These are phyloP conservation scores for Syrrhaptes paradoxus DNA, from an alignment of 2,113 vertebrate species.

Conservation along the genomic window DNA sequence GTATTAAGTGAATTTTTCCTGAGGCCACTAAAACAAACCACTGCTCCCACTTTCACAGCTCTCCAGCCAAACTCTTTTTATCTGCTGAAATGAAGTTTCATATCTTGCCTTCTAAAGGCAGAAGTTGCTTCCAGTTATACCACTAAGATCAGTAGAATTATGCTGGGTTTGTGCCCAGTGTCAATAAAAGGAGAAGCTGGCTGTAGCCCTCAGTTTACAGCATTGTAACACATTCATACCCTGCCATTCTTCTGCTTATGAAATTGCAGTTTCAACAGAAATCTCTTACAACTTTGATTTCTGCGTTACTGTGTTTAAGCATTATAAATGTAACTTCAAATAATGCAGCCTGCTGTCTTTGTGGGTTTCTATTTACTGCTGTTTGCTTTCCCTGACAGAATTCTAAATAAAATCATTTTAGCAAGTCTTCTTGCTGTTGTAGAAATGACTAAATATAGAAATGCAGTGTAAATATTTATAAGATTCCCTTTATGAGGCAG, in stretches of 20 bases:
- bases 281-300: not conserved
- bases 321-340: not conserved
- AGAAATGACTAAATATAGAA: not conserved
- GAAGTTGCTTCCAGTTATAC: not conserved
- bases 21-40: conserved; percentile 59
- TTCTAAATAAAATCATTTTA: not conserved
- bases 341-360: not conserved
- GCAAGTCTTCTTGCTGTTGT: not conserved
- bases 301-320: not conserved
- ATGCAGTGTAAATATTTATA: not conserved
- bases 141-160: not conserved
- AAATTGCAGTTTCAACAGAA: not conserved
- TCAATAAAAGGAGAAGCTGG: not conserved
- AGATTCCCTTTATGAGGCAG: not conserved
- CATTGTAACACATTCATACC: not conserved
- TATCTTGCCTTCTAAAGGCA: not conserved
- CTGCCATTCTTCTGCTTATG: not conserved
- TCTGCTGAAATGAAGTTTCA: not conserved
- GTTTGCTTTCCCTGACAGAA: not conserved
- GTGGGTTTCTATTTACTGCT: not conserved
- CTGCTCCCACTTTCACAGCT: conserved; percentile 25
- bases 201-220: not conserved
- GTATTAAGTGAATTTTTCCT: conserved; percentile 59
- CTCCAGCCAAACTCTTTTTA: not conserved
- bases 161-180: not conserved